A percentile compares a stretch with the other conserved stretches of the same genome.
phyloP scores from a whole-genome alignment of 2,113 vertebrate species.

The Antechinus stuartii region DNA sequence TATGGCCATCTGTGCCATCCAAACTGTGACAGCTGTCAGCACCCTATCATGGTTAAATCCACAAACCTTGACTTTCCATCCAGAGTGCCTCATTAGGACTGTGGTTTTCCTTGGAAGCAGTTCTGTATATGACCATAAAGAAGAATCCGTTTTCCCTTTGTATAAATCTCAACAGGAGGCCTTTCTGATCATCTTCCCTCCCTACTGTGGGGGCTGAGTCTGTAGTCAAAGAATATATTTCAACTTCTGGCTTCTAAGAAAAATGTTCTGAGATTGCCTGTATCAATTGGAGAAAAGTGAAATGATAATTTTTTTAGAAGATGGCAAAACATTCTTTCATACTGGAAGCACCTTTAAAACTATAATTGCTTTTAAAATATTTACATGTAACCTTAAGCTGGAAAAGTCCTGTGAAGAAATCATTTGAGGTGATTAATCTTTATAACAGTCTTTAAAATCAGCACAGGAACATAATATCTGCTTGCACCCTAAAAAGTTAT shows the following conservation, averaged over 20 bases:
- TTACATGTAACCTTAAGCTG: not conserved
- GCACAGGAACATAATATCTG: constrained; percentile 9
- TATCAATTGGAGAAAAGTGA: not conserved
- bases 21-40: not conserved
- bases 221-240: not conserved
- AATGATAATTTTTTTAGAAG: not conserved
- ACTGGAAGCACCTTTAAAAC: not conserved
- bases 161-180: not conserved
- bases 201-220: not conserved
- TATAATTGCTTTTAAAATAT: not conserved
- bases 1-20: not conserved
- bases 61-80: not conserved
- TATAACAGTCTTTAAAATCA: not conserved
- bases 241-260: not conserved
- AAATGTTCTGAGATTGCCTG: not conserved
- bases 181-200: not conserved
- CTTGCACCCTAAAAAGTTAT: constrained; percentile 6
- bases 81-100: not conserved
- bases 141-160: not conserved
- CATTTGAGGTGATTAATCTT: not conserved
- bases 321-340: not conserved
- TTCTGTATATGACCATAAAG: not conserved
- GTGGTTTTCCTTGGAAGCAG: not conserved
- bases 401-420: not conserved
- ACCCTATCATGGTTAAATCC: not conserved